Base-by-base conservation (phyloP, 2,888 invertebrate genomes). In the Cryptops parisi region DNA sequence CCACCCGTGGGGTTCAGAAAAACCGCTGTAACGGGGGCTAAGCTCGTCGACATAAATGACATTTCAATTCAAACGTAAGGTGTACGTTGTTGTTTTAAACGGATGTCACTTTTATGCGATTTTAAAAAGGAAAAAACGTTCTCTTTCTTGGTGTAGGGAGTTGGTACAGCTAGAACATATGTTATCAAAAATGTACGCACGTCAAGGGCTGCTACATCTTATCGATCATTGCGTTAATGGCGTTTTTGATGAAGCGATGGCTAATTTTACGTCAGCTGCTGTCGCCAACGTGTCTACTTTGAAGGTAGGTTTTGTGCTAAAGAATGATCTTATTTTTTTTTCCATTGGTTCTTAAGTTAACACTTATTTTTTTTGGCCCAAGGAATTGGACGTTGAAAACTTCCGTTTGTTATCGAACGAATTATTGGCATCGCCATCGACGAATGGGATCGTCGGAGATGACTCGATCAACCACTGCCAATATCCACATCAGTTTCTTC, bases 361-460 rank as follows among this genome's bases (percentile, higher is more conserved):
- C n/a, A n/a, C n/a, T n/a, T n/a, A n/a, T n/a, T n/a, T n/a, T n/a
- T n/a, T n/a, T 2, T 58, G 62, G 5, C 58, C 64, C 4, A 65
- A 67, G 59, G 66, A 68, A 49, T 62, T 68, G 43, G 68, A 69
- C 57, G 62, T 68, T 25, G 69, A 68, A 56, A 68, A 68, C 56
- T 64, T 68, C 3, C 66, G 68, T 61, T 62, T 69, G 40, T 57
- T 68, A 43, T 67, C 68, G 3, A 65, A 66, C 54, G 64, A 66
- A 48, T 58, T 67, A 39, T 57, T 67, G 24, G 56, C 62, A 17
- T 58, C 64, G 2, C 64, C 67, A 1, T 64, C 62, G 52, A 62
- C 64, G 2, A 62, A 63, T 47, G 66, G 68, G 1, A 61, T 63
- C n/a, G 60, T 67, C 17, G 57, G 56, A 26, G 61, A 62, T 6